Base-by-base conservation (phyloP, 2,888 invertebrate genomes). In the Apamea epomidion region DNA sequence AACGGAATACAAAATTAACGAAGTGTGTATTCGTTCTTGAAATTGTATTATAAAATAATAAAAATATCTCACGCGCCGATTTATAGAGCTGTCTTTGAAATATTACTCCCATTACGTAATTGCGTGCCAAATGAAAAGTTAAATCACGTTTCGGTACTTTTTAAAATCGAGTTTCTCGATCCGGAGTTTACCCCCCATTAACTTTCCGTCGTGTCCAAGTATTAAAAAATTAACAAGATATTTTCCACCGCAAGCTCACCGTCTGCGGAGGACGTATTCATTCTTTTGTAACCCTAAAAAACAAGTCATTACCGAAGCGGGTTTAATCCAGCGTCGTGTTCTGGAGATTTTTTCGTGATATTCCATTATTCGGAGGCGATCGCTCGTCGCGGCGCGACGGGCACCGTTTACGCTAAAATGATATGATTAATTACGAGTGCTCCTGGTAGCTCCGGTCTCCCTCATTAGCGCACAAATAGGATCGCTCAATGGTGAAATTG, bases 261-360 rank as follows among this genome's bases (percentile, higher is more conserved):
- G 95, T 94, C 97, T 97, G 97, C 91, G 90, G 91, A 94, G 94
- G 97, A 97, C 97, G 95, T 95, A 95, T 95, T 95, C 95, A 94
- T 94, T 96, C 95, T 96, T 94, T 96, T 95, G 95, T 95, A 96
- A 97, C 96, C 95, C 95, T 96, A 95, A 96, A 97, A 97, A 97
- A 97, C 97, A 97, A 97, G 97, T 97, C 97, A 97, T 97, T 97
- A 97, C 94, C 95, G 94, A 92, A 93, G 94, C 95, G 94, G 93
- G 96, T 95, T 95, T 94, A 96, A 95, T 95, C 95, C 95, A 94
- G 95, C 96, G 93, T 94, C 93, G 92, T 94, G 92, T 93, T 96
- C 93, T 92, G 90, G 93, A 91, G 92, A 93, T 95, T 96, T 95
- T 96, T 96, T 95, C 94, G 92, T 94, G 93, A 93, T 93, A 92